phyloP scores from a whole-genome alignment of 2,888 invertebrate genomes.

The Drosophila maculinotata region DNA sequence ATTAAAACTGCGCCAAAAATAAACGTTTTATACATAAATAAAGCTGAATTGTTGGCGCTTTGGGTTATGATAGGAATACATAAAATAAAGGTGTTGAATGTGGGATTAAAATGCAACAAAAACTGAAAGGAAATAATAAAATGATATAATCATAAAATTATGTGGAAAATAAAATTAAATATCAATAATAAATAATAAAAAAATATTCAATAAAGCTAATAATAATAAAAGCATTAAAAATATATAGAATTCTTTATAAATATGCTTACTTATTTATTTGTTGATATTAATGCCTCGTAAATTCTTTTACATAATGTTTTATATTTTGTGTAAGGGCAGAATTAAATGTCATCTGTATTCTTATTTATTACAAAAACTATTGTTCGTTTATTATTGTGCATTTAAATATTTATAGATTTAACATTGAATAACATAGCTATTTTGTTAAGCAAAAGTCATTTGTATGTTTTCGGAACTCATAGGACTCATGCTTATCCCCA shows the following conservation, averaged over 20 bases:
- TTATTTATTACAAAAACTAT: neutral
- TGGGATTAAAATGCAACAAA: neutral
- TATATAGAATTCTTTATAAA: too few relatives aligned
- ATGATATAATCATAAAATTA: neutral
- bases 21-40: slow-evolving; percentile 49
- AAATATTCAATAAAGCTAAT: too few relatives aligned
- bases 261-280: too few relatives aligned
- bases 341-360: too few relatives aligned
- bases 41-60: slow-evolving; percentile 26
- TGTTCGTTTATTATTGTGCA: neutral
- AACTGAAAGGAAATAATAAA: neutral
- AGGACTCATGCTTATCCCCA: neutral
- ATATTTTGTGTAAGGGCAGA: too few relatives aligned
- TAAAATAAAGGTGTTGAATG: slow-evolving; percentile 21
- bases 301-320: too few relatives aligned
- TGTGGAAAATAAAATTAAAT: too few relatives aligned
- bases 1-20: slow-evolving; percentile 49
- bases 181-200: too few relatives aligned
- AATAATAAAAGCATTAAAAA: too few relatives aligned
- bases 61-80: slow-evolving; percentile 27
- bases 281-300: too few relatives aligned
- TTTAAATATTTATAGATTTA: too few relatives aligned
- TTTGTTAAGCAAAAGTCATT: neutral
- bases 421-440: neutral
- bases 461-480: neutral